Base-by-base conservation (phyloP, 2,113 vertebrate species). In the Ochotona curzoniae region DNA sequence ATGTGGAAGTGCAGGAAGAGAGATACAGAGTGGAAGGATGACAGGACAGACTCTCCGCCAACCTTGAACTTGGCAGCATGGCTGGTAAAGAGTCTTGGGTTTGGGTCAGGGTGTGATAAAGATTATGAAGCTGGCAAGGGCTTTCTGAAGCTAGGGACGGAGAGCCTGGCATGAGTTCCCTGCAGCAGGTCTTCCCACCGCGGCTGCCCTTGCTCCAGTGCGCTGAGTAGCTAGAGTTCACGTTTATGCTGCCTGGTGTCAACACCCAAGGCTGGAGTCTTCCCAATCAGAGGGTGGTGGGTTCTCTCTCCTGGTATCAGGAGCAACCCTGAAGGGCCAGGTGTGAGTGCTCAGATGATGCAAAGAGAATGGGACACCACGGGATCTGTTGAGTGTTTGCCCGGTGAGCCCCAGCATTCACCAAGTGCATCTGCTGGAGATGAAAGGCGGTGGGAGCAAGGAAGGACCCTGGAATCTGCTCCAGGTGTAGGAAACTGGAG, bases 1-100 rank as follows among this genome's bases (percentile, higher is more conserved):
- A 18, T 25, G 25, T 26, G 0, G 8, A 71, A 89, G 35, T 47
- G 20, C 9, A 66, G 32, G 26, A 44, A 30, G 73, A 80, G 66
- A 25, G 2, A 0, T 23, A 6, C 7, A 5, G 32, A 64, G 47
- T 25, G 0, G 25, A 23, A 21, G 28, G 5, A n/a, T 49, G 26
- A n/a, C 1, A 17, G 25, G 8, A 57, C 60, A 8, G 9, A 63
- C 11, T 73, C 63, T 17, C 61, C 60, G 54, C 21, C 47, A 61
- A 25, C 23, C 57, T 66, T 4, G 0, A 49, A 79, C 35, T 84
- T 73, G 47, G 57, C 20, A 83, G 3, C 35, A n/a, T 3, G 1
- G 17, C 21, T 32, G 25, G 17, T 14, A 30, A 83, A 44, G 1
- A 4, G 44, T 54, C 26, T 32, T 32, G 21, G 54, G 54, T 70